Evolutionary conservation across 2,888 invertebrate species (phyloP).

Genomic region (Prosopocoilus inquinatus): DNA sequence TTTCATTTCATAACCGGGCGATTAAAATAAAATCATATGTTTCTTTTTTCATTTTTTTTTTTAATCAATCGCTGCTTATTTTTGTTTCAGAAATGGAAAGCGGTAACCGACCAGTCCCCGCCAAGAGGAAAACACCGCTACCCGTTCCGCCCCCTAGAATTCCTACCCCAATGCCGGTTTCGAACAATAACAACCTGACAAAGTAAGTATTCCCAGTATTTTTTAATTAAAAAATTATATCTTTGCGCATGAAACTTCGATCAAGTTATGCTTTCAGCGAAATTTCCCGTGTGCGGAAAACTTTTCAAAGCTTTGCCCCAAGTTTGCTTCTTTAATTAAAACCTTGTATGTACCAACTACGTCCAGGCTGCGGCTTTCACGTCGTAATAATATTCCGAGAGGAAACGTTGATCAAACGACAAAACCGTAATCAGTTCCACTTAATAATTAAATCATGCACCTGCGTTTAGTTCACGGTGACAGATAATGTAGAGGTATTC

Average conservation of each 20-base stretch:
- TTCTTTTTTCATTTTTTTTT: conserved; percentile 6
- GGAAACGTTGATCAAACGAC: neutral
- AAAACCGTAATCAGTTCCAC: neutral
- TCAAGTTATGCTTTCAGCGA: neutral
- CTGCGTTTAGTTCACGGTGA: too few species aligned
- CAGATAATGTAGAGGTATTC: too few species aligned
- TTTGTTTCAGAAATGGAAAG: conserved; percentile 27
- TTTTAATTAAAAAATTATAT: conserved; percentile 18
- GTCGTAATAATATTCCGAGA: neutral
- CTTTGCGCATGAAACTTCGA: neutral
- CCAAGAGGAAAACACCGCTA: conserved; percentile 49
- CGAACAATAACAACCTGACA: conserved; percentile 51
- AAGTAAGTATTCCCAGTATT: conserved; percentile 43
- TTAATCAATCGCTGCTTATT: conserved; percentile 9
- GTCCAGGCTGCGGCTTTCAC: neutral
- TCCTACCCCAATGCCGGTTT: conserved; percentile 57
- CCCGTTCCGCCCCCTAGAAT: conserved; percentile 58
- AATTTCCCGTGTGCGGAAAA: conserved; percentile 5
- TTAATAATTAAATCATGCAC: too few species aligned
- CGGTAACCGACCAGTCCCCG: conserved; percentile 22
- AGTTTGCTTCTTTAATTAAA: conserved; percentile 15
- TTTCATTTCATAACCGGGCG: neutral
- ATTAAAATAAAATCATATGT: neutral
- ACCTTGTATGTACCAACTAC: neutral
- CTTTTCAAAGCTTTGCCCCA: neutral